Base-by-base conservation (phyloP, 2,888 invertebrate species). In the Elysia crispata region DNA sequence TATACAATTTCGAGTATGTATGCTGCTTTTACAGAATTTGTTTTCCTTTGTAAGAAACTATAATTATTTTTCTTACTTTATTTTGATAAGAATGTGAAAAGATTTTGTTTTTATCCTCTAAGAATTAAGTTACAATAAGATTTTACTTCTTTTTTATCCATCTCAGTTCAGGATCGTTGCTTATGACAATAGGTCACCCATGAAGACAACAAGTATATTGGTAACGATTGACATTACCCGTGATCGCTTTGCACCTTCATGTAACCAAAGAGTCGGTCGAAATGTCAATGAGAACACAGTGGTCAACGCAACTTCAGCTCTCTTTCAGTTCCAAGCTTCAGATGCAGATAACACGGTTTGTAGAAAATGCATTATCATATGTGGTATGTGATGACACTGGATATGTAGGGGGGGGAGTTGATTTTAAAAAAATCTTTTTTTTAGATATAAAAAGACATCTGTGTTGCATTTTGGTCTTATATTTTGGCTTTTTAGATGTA, bases 121-220 rank as follows among this genome's bases (percentile, higher is more conserved):
- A 67, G 31, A 25, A 67, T 30, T 28, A 67, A 23, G 67, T 28
- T 5, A 67, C 18, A 31, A 28, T 1, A 30, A 13, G 28, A 30
- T 18, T 18, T n/a, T 28, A 66, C 23, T 79, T 50, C 31, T 57
- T 23, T 18, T 25, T 64, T 60, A 0, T 30, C 64, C 25, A 54
- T 81, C 83, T 64, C 84, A 89, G 89, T 88, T 89, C 81, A 76
- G 69, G 15, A 87, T 89, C 5, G 41, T 76, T 33, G 89, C 86
- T 18, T 50, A 80, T 54, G 89, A 89, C 77, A 81, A 87, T 57
- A 84, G 86, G 13, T 77, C 57, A n/a, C 86, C 86, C 30, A 82
- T 80, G 66, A 83, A 82, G 30, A 74, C 49, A 50, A 81, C 60
- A 1, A 20, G 20, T 5, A 79, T 76, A 0, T 31, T 33, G 41